Conservation (phyloP, 2,113 vertebrate species). For the Alces alces region DNA sequence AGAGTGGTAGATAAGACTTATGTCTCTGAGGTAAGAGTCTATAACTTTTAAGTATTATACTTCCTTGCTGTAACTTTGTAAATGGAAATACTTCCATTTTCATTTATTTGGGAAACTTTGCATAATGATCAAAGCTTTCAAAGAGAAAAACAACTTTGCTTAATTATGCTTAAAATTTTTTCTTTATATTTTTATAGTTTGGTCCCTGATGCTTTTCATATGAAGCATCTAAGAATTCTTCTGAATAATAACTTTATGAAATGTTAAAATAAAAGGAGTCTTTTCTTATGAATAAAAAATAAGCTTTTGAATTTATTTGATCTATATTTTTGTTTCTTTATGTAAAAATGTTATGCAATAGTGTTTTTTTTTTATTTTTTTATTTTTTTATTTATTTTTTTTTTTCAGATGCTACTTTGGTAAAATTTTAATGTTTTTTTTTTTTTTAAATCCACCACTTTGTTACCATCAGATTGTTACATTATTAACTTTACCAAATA, state of each 20-base stretch:
- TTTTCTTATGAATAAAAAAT: not conserved
- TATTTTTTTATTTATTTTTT: conserved; percentile 53
- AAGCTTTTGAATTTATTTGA: not conserved
- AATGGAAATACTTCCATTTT: not conserved
- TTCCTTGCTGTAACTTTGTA: not conserved
- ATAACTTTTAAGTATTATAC: too few relatives aligned
- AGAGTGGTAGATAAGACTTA: not conserved
- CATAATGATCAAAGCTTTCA: conserved; percentile 52
- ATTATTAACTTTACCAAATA: conserved; percentile 74
- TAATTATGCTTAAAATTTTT: conserved; percentile 58
- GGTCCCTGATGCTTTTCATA: conserved; percentile 41
- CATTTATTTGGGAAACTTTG: not conserved
- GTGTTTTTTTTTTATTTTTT: conserved; percentile 39
- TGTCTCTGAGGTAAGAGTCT: not conserved
- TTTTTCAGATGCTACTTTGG: too few relatives aligned
- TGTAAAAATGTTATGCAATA: conserved; percentile 10
- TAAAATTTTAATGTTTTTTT: too few relatives aligned
- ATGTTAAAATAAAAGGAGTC: conserved; percentile 18
- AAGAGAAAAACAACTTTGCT: not conserved
- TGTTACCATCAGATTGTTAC: conserved; percentile 66
- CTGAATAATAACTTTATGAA: conserved; percentile 43
- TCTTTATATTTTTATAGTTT: conserved; percentile 70
- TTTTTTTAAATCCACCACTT: conserved; percentile 46
- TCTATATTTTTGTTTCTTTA: conserved; percentile 31
- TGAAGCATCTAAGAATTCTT: conserved; percentile 13